A percentile compares a stretch with the other conserved stretches of the same genome.
phyloP scores from a whole-genome alignment of 2,797 vertebrate species.

The Rousettus madagascariensis region DNA sequence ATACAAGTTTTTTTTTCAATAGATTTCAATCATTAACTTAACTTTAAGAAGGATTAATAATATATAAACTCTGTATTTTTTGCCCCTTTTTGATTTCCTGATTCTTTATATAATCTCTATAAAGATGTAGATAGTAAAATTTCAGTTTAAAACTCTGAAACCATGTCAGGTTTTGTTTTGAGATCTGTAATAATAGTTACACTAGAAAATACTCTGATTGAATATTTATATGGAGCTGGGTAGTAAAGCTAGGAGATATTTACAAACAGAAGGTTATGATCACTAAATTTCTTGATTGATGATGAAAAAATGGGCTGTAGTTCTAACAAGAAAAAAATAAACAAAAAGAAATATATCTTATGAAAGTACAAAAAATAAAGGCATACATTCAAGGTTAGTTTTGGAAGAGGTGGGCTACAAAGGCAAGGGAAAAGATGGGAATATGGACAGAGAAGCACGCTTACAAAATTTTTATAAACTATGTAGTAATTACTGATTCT shows the following conservation, averaged over 20 bases:
- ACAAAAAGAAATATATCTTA: background rate
- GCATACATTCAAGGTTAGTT: background rate
- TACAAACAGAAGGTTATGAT: background rate
- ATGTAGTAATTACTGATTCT: background rate
- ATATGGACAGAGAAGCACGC: background rate
- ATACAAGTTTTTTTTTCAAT: background rate
- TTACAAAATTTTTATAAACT: background rate
- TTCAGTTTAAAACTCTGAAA: background rate
- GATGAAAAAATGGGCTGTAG: background rate
- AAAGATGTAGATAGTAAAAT: background rate
- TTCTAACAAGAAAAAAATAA: background rate
- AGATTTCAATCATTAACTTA: slow-evolving; percentile 4
- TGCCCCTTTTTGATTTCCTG: background rate
- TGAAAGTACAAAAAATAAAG: background rate
- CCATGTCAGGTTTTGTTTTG: background rate
- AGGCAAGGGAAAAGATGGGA: background rate
- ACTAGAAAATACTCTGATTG: background rate
- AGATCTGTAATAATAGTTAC: background rate
- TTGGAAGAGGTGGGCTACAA: background rate
- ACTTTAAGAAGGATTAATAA: background rate
- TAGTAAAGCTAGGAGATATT: background rate
- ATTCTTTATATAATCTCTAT: background rate
- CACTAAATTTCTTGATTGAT: background rate
- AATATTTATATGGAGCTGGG: background rate
- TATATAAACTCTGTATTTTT: background rate